Evolutionary conservation across 2,888 invertebrate genomes (phyloP).

Genomic region (Amblyjoppa proteus): DNA sequence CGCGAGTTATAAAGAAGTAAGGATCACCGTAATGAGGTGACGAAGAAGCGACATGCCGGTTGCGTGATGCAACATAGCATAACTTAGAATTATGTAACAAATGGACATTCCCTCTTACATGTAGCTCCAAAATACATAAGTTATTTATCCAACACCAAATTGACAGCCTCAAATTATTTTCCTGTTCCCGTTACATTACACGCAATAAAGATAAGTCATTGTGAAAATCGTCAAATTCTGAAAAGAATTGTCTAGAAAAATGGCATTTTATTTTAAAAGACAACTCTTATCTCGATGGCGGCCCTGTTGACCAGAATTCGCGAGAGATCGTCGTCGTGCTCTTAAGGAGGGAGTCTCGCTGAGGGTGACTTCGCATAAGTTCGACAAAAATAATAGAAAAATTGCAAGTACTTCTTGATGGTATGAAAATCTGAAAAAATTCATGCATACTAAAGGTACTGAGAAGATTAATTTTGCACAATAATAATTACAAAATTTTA

Average conservation of each 20-base stretch:
- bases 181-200: neutral
- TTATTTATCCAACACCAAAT: slow-evolving; percentile 64
- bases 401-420: too few species aligned
- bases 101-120: slow-evolving; percentile 65
- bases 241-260: neutral
- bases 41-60: slow-evolving; percentile 35
- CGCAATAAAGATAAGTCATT: neutral
- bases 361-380: too few species aligned
- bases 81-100: slow-evolving; percentile 64
- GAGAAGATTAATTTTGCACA: too few species aligned
- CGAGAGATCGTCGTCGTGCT: too few species aligned
- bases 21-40: neutral
- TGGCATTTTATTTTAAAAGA: neutral
- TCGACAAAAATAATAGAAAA: too few species aligned
- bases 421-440: too few species aligned
- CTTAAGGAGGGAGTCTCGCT: too few species aligned
- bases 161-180: slow-evolving; percentile 27
- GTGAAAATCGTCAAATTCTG: neutral
- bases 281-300: too few species aligned
- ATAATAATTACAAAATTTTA: too few species aligned
- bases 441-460: too few species aligned
- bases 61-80: slow-evolving; percentile 53
- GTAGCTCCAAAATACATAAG: slow-evolving; percentile 69
- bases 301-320: too few species aligned
- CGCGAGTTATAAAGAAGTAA: slow-evolving; percentile 14